Percentiles rank a stretch among this genome's conserved stretches.
Conservation (phyloP, 2,888 invertebrate species). For the Phengaris arion region DNA sequence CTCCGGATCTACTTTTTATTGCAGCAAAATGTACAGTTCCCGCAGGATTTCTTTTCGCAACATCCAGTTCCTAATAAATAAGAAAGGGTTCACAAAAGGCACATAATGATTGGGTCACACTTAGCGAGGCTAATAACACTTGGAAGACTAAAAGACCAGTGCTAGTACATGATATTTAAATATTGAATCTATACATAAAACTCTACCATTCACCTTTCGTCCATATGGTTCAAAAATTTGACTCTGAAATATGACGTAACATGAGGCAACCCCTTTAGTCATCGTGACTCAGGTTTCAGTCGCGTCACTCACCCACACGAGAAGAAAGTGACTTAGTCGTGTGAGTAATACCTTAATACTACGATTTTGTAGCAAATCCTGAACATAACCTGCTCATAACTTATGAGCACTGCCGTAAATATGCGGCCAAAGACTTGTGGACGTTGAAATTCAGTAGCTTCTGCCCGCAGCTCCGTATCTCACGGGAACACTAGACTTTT, state of each 20-base stretch:
- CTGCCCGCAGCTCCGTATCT: no score
- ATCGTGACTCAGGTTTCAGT: constrained; percentile 17
- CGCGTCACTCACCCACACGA: constrained; percentile 12
- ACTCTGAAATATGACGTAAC: constrained; percentile 3
- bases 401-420: neutral
- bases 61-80: no score
- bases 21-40: no score
- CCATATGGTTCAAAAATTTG: constrained; percentile 8
- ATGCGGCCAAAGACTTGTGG: neutral
- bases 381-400: neutral
- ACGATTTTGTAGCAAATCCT: neutral
- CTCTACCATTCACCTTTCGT: neutral
- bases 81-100: no score
- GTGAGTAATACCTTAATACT: constrained; percentile 5
- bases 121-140: no score
- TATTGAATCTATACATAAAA: neutral
- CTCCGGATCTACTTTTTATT: no score
- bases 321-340: constrained; percentile 25
- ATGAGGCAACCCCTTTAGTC: constrained; percentile 27
- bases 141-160: no score
- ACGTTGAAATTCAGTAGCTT: no score
- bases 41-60: no score
- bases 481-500: no score
- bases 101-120: no score
- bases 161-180: neutral